Evolutionary conservation across 2,888 invertebrate species (phyloP), one percentile per base, ranked within the genome.

Genomic region (Schizotus pectinicornis): DNA sequence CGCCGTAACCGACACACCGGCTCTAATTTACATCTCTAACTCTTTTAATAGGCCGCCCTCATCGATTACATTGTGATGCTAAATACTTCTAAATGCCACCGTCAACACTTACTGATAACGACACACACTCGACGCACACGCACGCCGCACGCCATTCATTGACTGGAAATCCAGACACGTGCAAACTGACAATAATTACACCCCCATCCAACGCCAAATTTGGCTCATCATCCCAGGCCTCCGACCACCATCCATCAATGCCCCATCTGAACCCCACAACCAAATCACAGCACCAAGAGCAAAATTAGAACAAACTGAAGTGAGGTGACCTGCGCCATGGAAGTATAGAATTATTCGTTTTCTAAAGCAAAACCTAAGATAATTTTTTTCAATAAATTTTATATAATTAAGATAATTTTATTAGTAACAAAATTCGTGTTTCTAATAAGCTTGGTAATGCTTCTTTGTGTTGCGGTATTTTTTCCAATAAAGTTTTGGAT

Each of bases 11-110:
- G 22, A 22, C 22, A 22, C 22, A 22, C 22, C 22, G 22, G 22
- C 22, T 62, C 63, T 67, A 67, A 65, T 71, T 70, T 70, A 68
- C 67, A 70, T 69, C 67, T 67, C 62, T 64, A 68, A 70, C 68
- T 67, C 69, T 71, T 71, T 70, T 68, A 63, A 68, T 67, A 62
- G 59, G 53, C 41, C 41, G 11, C 52, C 22, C 9, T 49, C 30
- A 49, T 52, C 52, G 48, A 50, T 52, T 52, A 32, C 43, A 53
- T 48, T 37, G 31, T n/a, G n/a, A 48, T 13, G 7, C 45, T 46
- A 49, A 53, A 57, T 38, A 41, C 56, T 33, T 55, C 43, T 33
- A 48, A 59, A 59, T 53, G 38, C 33, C 32, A n/a, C 41, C 34
- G 45, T 39, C 47, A 42, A 33, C 42, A 39, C 39, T 12, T 8